phyloP scores from a whole-genome alignment of 2,888 invertebrate species.

The Lottia scabra region DNA sequence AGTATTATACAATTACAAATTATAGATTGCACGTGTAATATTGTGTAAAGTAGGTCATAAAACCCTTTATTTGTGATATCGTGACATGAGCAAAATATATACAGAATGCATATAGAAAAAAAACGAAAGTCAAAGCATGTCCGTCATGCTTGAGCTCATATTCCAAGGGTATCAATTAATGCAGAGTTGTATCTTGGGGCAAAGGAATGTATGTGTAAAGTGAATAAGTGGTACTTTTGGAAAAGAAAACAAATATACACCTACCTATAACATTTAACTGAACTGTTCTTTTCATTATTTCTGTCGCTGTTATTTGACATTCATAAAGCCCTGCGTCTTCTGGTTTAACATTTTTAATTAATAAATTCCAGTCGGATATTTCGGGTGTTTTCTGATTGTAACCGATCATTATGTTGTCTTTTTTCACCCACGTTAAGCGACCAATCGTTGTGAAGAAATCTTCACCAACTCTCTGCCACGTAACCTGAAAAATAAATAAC shows the following conservation, averaged over 20 bases:
- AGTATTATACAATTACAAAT: too few relatives aligned
- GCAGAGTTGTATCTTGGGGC: background rate
- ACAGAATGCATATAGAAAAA: too few relatives aligned
- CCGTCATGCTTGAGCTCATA: too few relatives aligned
- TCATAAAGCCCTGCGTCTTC: constrained; percentile 49
- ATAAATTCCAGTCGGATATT: constrained; percentile 44
- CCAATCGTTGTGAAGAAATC: constrained; percentile 51
- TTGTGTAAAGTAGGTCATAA: too few relatives aligned
- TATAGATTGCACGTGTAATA: too few relatives aligned
- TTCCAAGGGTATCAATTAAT: too few relatives aligned
- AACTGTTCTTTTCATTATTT: constrained; percentile 41
- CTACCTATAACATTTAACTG: constrained; percentile 46
- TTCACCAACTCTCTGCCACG: constrained; percentile 46
- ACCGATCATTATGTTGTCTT: constrained; percentile 40
- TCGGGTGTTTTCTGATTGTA: constrained; percentile 31
- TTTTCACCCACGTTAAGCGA: constrained; percentile 46
- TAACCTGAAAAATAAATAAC: constrained; percentile 35
- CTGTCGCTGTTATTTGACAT: constrained; percentile 45
- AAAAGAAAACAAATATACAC: background rate
- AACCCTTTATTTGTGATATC: too few relatives aligned
- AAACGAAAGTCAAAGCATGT: too few relatives aligned
- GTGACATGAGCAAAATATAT: too few relatives aligned
- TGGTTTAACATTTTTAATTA: constrained; percentile 42
- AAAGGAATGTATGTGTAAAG: background rate
- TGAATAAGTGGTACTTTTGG: too few relatives aligned